phyloP scores from a whole-genome alignment of 1,140 invertebrate species.

The Capitella teleta region DNA sequence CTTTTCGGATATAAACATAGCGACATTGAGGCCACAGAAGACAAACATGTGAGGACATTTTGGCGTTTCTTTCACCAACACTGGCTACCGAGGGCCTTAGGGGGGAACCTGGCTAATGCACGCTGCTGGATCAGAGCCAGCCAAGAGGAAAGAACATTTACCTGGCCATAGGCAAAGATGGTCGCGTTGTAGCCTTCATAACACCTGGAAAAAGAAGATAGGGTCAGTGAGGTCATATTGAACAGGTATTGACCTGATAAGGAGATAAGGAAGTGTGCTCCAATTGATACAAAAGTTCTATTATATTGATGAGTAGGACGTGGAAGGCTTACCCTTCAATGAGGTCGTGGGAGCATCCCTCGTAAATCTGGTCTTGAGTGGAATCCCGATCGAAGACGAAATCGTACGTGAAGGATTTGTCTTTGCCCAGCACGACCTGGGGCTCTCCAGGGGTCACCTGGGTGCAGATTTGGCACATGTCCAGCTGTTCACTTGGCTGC shows the following conservation, averaged over 20 bases:
- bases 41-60: too few species aligned
- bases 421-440: slow-evolving; percentile 39
- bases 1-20: too few species aligned
- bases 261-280: neutral
- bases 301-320: neutral
- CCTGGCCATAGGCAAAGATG: slow-evolving; percentile 48
- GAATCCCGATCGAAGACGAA: slow-evolving; percentile 64
- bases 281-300: neutral
- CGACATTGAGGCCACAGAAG: too few species aligned
- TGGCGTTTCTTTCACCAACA: too few species aligned
- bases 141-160: slow-evolving; percentile 28
- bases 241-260: neutral
- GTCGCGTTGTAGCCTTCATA: slow-evolving; percentile 49
- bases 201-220: slow-evolving; percentile 25
- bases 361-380: slow-evolving; percentile 64
- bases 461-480: slow-evolving; percentile 88
- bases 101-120: too few species aligned
- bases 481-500: slow-evolving; percentile 79
- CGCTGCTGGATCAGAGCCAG: too few species aligned
- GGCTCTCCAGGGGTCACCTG: slow-evolving; percentile 66
- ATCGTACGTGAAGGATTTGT: slow-evolving; percentile 75
- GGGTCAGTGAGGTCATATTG: neutral
- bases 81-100: too few species aligned
- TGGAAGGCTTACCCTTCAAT: slow-evolving; percentile 46
- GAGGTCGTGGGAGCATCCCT: slow-evolving; percentile 59